Conservation (phyloP, 2,113 vertebrate genomes). For the Phyllostomus hastatus region DNA sequence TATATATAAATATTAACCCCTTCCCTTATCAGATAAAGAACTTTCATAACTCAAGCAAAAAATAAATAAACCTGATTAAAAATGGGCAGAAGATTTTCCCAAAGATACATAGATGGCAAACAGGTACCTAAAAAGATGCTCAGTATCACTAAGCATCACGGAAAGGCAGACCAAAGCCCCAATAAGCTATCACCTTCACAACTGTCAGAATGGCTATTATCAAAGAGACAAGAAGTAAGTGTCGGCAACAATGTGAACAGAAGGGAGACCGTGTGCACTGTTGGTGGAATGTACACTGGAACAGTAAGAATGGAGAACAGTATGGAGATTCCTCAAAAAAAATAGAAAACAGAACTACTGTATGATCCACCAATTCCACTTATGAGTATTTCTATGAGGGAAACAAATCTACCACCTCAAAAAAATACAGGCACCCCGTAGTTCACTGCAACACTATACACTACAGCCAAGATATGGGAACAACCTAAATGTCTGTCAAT, state of each 20-base stretch:
- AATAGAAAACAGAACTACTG: neutral
- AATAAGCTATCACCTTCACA: too few species aligned
- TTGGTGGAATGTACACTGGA: neutral
- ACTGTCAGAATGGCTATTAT: too few species aligned
- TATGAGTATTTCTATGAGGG: neutral
- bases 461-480: neutral
- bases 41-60: neutral
- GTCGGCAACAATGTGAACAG: too few species aligned
- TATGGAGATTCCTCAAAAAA: neutral
- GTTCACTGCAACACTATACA: neutral
- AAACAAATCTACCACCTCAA: neutral
- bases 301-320: neutral
- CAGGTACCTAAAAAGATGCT: too few species aligned
- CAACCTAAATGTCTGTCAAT: neutral
- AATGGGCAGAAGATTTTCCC: neutral
- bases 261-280: neutral
- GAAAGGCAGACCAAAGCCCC: neutral
- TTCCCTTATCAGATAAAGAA: neutral
- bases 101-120: neutral
- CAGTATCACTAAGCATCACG: neutral
- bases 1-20: neutral
- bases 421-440: neutral
- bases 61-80: neutral
- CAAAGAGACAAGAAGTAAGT: too few species aligned
- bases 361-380: neutral